Conservation (phyloP, 2,113 vertebrate genomes). For the Python bivittatus region DNA sequence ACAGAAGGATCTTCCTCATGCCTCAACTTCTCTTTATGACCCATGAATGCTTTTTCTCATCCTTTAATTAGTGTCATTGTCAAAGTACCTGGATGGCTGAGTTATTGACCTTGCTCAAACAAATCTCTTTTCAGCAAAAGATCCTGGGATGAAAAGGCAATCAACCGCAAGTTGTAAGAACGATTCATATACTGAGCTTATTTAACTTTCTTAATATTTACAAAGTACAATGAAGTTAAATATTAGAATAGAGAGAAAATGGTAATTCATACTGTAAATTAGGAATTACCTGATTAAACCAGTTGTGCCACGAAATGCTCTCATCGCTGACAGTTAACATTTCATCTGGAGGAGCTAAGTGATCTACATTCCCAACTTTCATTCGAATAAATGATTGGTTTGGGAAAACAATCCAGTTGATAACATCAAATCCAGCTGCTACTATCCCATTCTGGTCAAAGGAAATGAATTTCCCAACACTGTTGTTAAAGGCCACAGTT, state of each 20-base stretch:
- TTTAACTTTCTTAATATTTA: not conserved
- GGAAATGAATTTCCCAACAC: not conserved
- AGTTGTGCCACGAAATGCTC: not conserved
- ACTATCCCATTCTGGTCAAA: not conserved
- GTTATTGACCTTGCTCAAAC: too few species aligned
- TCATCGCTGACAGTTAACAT: not conserved
- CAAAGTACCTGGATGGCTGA: too few species aligned
- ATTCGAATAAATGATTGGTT: not conserved
- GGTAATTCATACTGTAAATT: not conserved
- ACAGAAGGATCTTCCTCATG: too few species aligned
- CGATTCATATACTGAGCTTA: not conserved
- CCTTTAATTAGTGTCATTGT: too few species aligned
- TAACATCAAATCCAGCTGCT: not conserved
- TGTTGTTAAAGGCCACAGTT: slow-evolving; percentile 1
- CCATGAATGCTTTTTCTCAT: too few species aligned
- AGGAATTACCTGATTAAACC: not conserved
- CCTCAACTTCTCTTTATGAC: too few species aligned
- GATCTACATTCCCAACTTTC: not conserved
- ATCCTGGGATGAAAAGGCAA: not conserved
- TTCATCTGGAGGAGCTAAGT: not conserved
- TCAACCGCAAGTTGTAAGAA: not conserved
- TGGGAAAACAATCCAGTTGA: too few species aligned
- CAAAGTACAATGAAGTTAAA: not conserved
- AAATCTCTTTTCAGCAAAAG: too few species aligned
- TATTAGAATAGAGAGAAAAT: not conserved